These are phyloP conservation scores for Tinamus major DNA, from an alignment of 2,797 vertebrate species.

Conservation along the genomic window DNA sequence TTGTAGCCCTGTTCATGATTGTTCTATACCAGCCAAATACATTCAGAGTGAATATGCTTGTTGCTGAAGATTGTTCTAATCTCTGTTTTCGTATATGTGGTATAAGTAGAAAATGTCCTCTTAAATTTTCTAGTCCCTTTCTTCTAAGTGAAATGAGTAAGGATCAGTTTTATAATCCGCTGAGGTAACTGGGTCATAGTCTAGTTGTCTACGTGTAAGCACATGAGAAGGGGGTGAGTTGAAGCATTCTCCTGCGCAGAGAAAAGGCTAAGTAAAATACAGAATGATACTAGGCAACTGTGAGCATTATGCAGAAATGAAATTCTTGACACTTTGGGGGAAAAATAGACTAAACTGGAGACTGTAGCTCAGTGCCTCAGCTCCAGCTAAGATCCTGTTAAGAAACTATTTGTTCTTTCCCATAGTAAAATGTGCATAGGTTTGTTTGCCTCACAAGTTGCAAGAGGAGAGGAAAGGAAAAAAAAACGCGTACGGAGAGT, in stretches of 20 bases:
- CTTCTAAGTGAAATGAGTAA: not conserved
- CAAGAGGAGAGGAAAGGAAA: not conserved
- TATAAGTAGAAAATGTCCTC: constrained; percentile 7
- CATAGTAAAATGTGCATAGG: not conserved
- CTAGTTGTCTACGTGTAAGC: not conserved
- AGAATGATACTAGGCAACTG: not conserved
- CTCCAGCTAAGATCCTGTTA: not conserved
- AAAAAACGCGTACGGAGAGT: not conserved
- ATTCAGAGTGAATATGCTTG: constrained; percentile 21
- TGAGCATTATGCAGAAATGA: not conserved
- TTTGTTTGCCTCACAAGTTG: constrained; percentile 1
- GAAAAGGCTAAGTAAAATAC: not conserved
- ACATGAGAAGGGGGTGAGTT: not conserved
- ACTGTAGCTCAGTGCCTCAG: not conserved
- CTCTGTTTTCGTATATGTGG: not conserved
- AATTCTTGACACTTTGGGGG: not conserved
- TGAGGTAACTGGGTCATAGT: not conserved
- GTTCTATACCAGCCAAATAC: not conserved
- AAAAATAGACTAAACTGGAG: not conserved
- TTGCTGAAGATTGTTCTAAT: not conserved
- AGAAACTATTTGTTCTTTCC: not conserved
- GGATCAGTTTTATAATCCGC: not conserved
- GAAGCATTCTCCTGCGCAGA: not conserved
- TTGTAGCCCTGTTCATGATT: constrained; percentile 7
- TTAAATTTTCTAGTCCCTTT: not conserved